Conservation (phyloP, 2,888 invertebrate genomes). For the Monochamus alternatus region DNA sequence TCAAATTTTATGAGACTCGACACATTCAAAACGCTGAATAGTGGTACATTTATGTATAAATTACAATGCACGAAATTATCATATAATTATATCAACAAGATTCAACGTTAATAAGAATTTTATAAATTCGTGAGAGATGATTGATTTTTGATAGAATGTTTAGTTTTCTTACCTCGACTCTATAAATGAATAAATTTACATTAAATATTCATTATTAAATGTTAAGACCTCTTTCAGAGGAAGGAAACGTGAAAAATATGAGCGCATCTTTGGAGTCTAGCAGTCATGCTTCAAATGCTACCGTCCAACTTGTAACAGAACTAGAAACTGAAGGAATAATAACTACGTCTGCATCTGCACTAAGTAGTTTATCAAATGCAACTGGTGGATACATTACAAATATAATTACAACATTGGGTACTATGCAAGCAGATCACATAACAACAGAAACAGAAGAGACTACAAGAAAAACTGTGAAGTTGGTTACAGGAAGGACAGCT, state of each 20-base stretch:
- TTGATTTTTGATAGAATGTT: not conserved
- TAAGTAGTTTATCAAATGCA: too few relatives aligned
- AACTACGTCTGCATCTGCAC: too few relatives aligned
- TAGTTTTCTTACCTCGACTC: slow-evolving; percentile 2
- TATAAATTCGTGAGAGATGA: too few relatives aligned
- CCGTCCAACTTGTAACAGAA: not conserved
- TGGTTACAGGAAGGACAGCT: too few relatives aligned
- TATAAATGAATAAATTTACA: not conserved
- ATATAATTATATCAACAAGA: too few relatives aligned
- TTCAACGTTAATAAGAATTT: too few relatives aligned
- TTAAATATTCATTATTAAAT: slow-evolving; percentile 23
- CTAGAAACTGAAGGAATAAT: not conserved
- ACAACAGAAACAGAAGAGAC: too few relatives aligned
- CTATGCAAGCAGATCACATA: too few relatives aligned
- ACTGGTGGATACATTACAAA: too few relatives aligned
- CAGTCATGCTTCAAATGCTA: not conserved
- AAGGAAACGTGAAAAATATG: not conserved
- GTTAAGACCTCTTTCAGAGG: slow-evolving; percentile 31
- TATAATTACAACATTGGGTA: too few relatives aligned
- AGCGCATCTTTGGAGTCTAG: not conserved
- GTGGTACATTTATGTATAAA: slow-evolving; percentile 10
- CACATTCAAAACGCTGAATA: not conserved
- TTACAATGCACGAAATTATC: not conserved
- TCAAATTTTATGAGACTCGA: too few relatives aligned
- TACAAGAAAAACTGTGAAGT: too few relatives aligned